Conservation (phyloP, 2,888 invertebrate species). For the Tenthredo livida region DNA sequence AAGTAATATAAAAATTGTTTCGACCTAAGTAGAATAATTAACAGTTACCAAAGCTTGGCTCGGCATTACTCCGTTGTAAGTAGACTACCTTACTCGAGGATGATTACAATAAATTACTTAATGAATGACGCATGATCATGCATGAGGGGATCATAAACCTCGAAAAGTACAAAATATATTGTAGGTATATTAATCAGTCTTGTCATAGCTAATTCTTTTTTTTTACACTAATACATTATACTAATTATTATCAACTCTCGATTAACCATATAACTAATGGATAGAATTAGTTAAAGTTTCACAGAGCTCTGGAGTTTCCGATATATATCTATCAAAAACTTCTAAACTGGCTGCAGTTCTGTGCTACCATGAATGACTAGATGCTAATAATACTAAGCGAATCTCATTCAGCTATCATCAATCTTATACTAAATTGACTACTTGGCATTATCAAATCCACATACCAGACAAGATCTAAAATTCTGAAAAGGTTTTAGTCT, state of each 20-base stretch:
- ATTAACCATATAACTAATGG: not conserved
- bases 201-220: not conserved
- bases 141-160: conserved; percentile 7
- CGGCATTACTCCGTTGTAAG: conserved; percentile 42
- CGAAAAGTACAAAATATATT: not conserved
- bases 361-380: not conserved
- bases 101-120: conserved; percentile 19
- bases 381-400: not conserved
- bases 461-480: not conserved
- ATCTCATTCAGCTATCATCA: not conserved
- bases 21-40: conserved; percentile 11
- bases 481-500: not conserved
- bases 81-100: conserved; percentile 21
- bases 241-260: conserved; percentile 10
- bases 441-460: not conserved
- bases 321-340: too few species aligned
- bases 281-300: not conserved
- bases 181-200: conserved; percentile 1
- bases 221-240: not conserved
- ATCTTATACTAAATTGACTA: not conserved
- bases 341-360: too few species aligned
- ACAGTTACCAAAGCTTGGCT: conserved; percentile 47
- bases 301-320: too few species aligned
- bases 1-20: not conserved
- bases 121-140: conserved; percentile 39